Evolutionary conservation across 2,797 vertebrate genomes (phyloP), one percentile per base, ranked within the genome.

Genomic region (Gymnocypris eckloni): DNA sequence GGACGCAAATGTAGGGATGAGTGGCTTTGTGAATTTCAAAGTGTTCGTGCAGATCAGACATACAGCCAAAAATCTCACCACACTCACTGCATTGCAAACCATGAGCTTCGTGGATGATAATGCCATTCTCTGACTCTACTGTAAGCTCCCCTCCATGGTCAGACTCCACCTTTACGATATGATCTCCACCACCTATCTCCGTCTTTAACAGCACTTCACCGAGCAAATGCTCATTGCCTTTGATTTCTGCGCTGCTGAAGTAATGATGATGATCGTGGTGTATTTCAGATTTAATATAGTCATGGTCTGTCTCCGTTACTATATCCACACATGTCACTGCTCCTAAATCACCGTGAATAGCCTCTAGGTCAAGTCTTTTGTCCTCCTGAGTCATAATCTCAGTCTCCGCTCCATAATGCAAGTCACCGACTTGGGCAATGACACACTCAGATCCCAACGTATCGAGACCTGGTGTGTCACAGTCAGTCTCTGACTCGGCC

Each of bases 381-480:
- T 96, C 95, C 78, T 96, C 95, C 6, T 91, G 90, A 22, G 95
- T 96, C 94, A 96, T 96, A 89, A 96, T 96, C 91, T 96, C 95
- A 0, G 95, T 96, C 89, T 95, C 96, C 54, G 96, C 94, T 84
- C 94, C 95, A 89, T 96, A 96, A 87, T 96, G 96, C 91, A 96
- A 95, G 94, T 96, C 96, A n/a, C 85, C 89, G 89, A 96, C 96
- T 93, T 96, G 96, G 91, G 96, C 95, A 90, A 96, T 96, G 94
- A 96, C 95, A 95, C 96, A 96, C 95, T 96, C 96, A 92, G 96
- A 96, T 94, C 96, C 96, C 92, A 96, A 94, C 48, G 96, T 96
- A 94, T 96, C 96, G 90, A 96, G 95, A 92, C 96, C 96, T 85
- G 96, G 94, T 86, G 96, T 96, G 95, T 96, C 96, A 95, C 96